Percentiles rank a stretch among this genome's conserved stretches.
Conservation (phyloP, 2,113 vertebrate genomes). For the human (Homo sapiens) region DNA sequence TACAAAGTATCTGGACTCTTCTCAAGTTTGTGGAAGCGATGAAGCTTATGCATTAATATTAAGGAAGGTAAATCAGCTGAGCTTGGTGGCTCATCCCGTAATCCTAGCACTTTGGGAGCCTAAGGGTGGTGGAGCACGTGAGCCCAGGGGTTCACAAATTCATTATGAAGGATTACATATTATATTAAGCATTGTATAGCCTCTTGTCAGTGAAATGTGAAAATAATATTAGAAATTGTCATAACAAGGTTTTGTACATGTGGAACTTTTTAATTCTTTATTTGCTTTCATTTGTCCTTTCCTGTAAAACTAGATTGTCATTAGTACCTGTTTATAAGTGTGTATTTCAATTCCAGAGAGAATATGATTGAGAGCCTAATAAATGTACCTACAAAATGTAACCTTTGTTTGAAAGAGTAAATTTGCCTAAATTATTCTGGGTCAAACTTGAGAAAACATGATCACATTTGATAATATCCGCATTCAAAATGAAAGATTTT, state of each 20-base stretch:
- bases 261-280: neutral
- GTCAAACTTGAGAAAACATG: slow-evolving; percentile 35
- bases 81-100: no score
- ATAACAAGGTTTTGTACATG: slow-evolving; percentile 1
- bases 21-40: slow-evolving; percentile 6
- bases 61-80: neutral
- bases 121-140: no score
- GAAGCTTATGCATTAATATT: neutral
- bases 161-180: neutral
- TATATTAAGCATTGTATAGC: neutral
- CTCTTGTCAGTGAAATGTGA: slow-evolving; percentile 43
- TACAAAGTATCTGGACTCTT: neutral
- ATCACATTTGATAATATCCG: slow-evolving; percentile 4
- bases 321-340: slow-evolving; percentile 17
- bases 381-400: slow-evolving; percentile 36
- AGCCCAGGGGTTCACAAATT: slow-evolving; percentile 2
- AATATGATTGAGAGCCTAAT: neutral
- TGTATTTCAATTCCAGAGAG: slow-evolving; percentile 17
- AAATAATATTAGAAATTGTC: slow-evolving; percentile 42
- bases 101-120: no score
- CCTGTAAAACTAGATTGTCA: slow-evolving; percentile 44
- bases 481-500: neutral
- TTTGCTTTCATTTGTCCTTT: slow-evolving; percentile 49
- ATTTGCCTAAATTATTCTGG: neutral
- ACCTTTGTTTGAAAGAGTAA: slow-evolving; percentile 21